Percentiles rank a stretch among this genome's conserved stretches.
These are phyloP conservation scores for Orcinus orca DNA, from an alignment of 2,113 vertebrate species.

Conservation along the genomic window DNA sequence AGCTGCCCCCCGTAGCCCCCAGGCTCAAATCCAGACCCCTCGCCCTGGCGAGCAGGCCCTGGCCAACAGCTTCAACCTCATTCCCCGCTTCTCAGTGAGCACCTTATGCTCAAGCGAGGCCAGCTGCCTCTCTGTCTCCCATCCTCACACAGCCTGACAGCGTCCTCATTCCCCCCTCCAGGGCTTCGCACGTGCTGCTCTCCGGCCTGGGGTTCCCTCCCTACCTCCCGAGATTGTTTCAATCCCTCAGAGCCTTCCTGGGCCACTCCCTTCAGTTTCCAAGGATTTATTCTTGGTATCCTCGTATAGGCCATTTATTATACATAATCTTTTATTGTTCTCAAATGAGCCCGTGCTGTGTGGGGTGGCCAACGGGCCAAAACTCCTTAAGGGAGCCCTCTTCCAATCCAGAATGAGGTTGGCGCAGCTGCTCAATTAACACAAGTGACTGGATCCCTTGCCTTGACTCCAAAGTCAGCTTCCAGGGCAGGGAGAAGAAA, in stretches of 20 bases:
- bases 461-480: neutral
- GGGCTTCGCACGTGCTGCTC: accelerated
- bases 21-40: neutral
- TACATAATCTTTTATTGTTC: accelerated
- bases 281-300: neutral
- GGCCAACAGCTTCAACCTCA: neutral
- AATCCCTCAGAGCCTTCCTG: neutral
- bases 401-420: accelerated
- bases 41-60: neutral
- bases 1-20: neutral
- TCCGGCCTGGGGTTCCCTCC: no score
- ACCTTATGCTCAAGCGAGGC: neutral
- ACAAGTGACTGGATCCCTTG: neutral
- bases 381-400: neutral
- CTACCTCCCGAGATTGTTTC: no score
- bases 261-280: neutral
- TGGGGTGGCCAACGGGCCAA: neutral
- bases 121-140: neutral
- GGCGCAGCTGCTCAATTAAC: neutral
- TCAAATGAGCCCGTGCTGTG: neutral
- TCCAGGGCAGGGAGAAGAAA: neutral
- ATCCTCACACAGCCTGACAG: accelerated
- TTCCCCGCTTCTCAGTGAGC: neutral
- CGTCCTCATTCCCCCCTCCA: accelerated
- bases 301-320: neutral